Conservation (phyloP, 1,140 invertebrate species). For the Asobara japonica region DNA sequence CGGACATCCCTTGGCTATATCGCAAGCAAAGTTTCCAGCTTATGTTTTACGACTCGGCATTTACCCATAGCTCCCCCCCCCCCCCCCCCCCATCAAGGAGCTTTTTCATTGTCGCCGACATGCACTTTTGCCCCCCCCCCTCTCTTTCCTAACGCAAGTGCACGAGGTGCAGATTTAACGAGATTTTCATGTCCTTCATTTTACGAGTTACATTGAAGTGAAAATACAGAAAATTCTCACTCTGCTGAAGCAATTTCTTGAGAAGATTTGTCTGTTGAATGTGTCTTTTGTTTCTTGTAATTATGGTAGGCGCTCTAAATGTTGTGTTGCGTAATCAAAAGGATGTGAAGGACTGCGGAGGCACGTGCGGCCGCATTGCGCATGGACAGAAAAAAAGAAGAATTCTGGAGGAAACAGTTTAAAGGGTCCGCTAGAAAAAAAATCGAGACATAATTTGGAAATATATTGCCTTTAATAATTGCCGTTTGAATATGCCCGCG, state of each 20-base stretch:
- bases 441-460: too few species aligned
- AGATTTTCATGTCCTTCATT: neutral
- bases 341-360: neutral
- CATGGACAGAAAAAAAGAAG: too few species aligned
- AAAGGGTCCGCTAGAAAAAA: neutral
- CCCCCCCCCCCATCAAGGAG: neutral
- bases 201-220: neutral
- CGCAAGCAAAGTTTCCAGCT: neutral
- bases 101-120: conserved; percentile 18
- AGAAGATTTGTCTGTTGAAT: neutral
- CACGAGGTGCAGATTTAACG: neutral
- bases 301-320: neutral
- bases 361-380: conserved; percentile 58
- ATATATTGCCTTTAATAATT: too few species aligned
- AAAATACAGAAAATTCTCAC: neutral
- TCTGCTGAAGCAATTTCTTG: neutral
- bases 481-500: too few species aligned
- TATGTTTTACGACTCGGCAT: conserved; percentile 16
- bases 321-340: neutral
- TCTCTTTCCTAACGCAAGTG: neutral
- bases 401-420: conserved; percentile 2
- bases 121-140: neutral
- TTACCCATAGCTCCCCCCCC: conserved; percentile 6
- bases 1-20: neutral
- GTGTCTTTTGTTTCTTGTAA: neutral